Conservation (phyloP, 2,888 invertebrate species). For the Drosophila tanythrix region DNA sequence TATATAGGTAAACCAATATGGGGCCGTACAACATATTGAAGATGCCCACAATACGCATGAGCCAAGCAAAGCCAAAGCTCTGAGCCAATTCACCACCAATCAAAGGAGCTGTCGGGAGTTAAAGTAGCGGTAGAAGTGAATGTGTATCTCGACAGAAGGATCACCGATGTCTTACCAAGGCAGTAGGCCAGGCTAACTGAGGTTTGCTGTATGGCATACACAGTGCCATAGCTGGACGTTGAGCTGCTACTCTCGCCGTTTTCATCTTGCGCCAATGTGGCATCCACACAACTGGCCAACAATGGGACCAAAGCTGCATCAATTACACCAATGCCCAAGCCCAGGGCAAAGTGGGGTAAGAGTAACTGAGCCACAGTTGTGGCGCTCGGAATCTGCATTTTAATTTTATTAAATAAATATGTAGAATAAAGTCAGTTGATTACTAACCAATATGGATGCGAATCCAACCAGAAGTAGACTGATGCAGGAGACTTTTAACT, state of each 20-base stretch:
- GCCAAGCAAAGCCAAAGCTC: constrained; percentile 89
- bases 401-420: background rate
- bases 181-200: constrained; percentile 93
- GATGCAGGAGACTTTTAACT: constrained; percentile 87
- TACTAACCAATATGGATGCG: constrained; percentile 87
- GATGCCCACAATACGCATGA: constrained; percentile 90
- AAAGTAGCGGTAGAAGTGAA: background rate
- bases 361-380: constrained; percentile 87
- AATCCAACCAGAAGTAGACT: constrained; percentile 88
- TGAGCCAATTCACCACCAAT: constrained; percentile 90
- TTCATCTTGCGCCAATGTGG: constrained; percentile 82
- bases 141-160: too few relatives aligned
- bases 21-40: constrained; percentile 90
- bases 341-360: constrained; percentile 91
- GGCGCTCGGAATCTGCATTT: constrained; percentile 87
- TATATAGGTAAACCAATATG: constrained; percentile 85
- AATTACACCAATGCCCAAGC: constrained; percentile 91
- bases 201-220: constrained; percentile 93
- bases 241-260: constrained; percentile 50
- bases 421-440: too few relatives aligned
- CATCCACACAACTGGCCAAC: constrained; percentile 90
- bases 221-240: constrained; percentile 89
- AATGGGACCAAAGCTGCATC: constrained; percentile 93
- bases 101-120: constrained; percentile 87
- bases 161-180: constrained; percentile 86